Evolutionary conservation across 2,113 vertebrate species (phyloP), one percentile per base, ranked within the genome.

Genomic region (Crypturellus undulatus): DNA sequence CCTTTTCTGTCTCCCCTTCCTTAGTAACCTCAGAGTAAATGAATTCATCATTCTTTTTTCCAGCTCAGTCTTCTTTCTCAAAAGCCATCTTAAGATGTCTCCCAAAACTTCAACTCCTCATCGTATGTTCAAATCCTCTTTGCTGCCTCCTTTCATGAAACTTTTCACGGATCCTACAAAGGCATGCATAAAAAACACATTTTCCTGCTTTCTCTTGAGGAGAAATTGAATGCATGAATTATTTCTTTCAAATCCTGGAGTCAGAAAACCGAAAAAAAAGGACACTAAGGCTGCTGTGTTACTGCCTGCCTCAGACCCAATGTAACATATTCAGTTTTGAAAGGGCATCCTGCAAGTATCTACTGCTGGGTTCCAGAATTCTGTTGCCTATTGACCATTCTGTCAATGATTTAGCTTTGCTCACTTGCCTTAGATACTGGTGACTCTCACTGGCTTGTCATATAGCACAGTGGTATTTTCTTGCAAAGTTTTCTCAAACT

Each of bases 391-490:
- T 60, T 60, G n/a, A 64, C 3, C 8, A 24, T 16, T 13, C 30
- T 56, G 54, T 10, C 34, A n/a, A 18, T 3, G 75, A 56, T 20
- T 54, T 0, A 20, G 7, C 30, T 22, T 76, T 79, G 1, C 12
- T 75, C 22, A 54, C 22, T 25, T 36, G 42, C 38, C 9, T 3
- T 6, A 3, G 0, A 0, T 1, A 0, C 6, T 5, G 24, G 38
- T 30, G 38, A 20, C 9, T 64, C 8, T 1, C 32, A 11, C 65
- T 47, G 2, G 0, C 6, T 12, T 0, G 1, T 26, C 47, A 3
- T 18, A 14, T 22, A 2, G 1, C 21, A 71, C 0, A 1, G 4
- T 14, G 22, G 7, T 10, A 43, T 9, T 68, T 32, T 24, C 7
- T 42, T 58, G 13, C 15, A 40, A 1, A 82, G 42, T n/a, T 45